Conservation (phyloP, 2,797 vertebrate species). For the Miichthys miiuy region DNA sequence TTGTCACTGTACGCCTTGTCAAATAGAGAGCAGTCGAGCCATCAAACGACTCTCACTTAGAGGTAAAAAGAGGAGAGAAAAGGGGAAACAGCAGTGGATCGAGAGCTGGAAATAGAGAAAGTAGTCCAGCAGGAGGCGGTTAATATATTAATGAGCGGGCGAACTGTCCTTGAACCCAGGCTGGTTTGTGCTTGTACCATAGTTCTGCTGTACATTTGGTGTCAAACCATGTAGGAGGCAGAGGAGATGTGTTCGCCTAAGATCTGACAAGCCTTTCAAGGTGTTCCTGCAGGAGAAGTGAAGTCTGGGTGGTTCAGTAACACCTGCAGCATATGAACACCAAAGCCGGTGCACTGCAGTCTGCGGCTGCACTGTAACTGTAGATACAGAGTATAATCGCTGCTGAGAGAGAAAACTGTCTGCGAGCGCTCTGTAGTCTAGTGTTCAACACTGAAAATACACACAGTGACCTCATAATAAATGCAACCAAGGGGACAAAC, state of each 20-base stretch:
- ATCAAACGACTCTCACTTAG: slow-evolving; percentile 58
- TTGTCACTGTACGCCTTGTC: slow-evolving; percentile 59
- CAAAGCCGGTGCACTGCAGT: slow-evolving; percentile 60
- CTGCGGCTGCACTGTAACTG: slow-evolving; percentile 45
- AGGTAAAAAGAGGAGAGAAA: slow-evolving; percentile 47
- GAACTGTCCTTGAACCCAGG: slow-evolving; percentile 82
- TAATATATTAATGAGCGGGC: slow-evolving; percentile 78
- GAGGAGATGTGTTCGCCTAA: slow-evolving; percentile 70
- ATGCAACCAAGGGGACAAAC: slow-evolving; percentile 35
- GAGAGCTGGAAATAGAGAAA: slow-evolving; percentile 59
- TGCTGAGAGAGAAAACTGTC: slow-evolving; percentile 46
- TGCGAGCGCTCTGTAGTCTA: slow-evolving; percentile 28
- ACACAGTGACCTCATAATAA: slow-evolving; percentile 52
- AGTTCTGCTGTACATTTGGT: slow-evolving; percentile 67
- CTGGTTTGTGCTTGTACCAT: slow-evolving; percentile 55
- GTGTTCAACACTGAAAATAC: slow-evolving; percentile 30
- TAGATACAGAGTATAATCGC: slow-evolving; percentile 43
- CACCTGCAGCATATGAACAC: slow-evolving; percentile 72
- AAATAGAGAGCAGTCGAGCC: slow-evolving; percentile 65
- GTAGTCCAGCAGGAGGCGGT: slow-evolving; percentile 68
- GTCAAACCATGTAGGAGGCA: slow-evolving; percentile 77
- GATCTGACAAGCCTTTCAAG: slow-evolving; percentile 80
- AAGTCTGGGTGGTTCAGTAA: slow-evolving; percentile 71
- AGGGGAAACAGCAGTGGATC: slow-evolving; percentile 44
- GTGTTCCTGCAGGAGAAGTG: slow-evolving; percentile 66